Evolutionary conservation across 1,140 invertebrate species (phyloP), one percentile per base, ranked within the genome.

Genomic region (Limonius californicus): DNA sequence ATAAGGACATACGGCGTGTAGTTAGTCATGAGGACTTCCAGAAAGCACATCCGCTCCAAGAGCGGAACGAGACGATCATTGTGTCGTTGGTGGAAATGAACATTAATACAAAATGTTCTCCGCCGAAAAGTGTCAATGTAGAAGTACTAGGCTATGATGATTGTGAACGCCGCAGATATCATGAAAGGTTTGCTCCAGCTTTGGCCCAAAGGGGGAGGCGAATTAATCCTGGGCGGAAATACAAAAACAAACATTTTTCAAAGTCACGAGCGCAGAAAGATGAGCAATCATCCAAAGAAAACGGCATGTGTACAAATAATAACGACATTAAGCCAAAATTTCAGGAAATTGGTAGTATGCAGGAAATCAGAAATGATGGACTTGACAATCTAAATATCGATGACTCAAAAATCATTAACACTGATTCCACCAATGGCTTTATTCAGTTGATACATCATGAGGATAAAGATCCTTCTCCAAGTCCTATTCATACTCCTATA

Each of bases 21-120:
- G 85, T 83, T 42, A 86, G 84, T 60, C 84, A 85, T 74, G 85
- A 86, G 68, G 84, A 86, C 73, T 85, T 87, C 67, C 81, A 83
- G 54, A 79, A 77, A 55, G 74, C 76, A 20, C 76, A 80, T 68
- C 79, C 81, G 60, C 68, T 78, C 20, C 78, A 82, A 19, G 76
- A 76, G 21, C 67, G 70, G 19, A 78, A 77, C 59, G 65, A 64
- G 30, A 63, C 58, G 50, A 45, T 54, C 47, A 21, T 54, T 14
- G 59, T 42, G n/a, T 61, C 62, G 1, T 55, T 62, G 23, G 59
- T 62, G 3, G 66, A 68, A 54, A 57, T 32, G 14, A 54, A 61
- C 19, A 67, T 73, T 12, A 23, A 59, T 23, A 68, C 72, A 8
- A 68, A 66, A 0, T 57, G 66, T 4, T 75, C 73, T 30, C 72